A percentile compares a stretch with the other conserved stretches of the same genome.
phyloP scores from a whole-genome alignment of 2,797 vertebrate species.

The Atherinosoma microstoma region DNA sequence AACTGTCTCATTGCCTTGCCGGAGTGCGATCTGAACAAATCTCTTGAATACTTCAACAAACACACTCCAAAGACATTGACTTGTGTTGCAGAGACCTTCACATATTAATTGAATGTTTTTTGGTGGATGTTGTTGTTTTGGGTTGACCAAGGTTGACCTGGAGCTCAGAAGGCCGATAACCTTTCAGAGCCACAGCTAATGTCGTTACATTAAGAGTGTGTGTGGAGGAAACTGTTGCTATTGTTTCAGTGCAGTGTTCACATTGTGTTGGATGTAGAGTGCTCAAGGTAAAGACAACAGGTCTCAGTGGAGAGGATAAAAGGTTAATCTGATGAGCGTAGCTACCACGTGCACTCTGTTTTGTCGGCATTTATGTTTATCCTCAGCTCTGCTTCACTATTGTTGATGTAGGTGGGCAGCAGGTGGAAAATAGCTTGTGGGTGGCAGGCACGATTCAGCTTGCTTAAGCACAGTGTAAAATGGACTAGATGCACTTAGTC shows the following conservation, averaged over 20 bases:
- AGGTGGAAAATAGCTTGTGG: slow-evolving; percentile 78
- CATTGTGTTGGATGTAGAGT: slow-evolving; percentile 39
- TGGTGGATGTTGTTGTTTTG: background rate
- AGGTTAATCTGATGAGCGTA: slow-evolving; percentile 71
- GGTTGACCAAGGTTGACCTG: slow-evolving; percentile 16
- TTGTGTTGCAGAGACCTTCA: slow-evolving; percentile 10
- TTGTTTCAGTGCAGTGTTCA: slow-evolving; percentile 51
- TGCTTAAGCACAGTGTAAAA: slow-evolving; percentile 55
- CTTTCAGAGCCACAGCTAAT: slow-evolving; percentile 12
- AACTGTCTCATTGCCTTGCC: background rate
- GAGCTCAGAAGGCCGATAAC: slow-evolving; percentile 9
- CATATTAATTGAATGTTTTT: slow-evolving; percentile 19
- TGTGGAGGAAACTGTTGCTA: slow-evolving; percentile 18
- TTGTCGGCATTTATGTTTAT: slow-evolving; percentile 74
- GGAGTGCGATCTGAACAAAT: background rate
- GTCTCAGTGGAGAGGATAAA: slow-evolving; percentile 64
- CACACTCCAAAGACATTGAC: background rate
- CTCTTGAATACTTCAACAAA: background rate
- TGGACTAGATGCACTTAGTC: slow-evolving; percentile 29
- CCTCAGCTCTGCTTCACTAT: slow-evolving; percentile 69
- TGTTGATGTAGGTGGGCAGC: slow-evolving; percentile 76
- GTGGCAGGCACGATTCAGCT: slow-evolving; percentile 71
- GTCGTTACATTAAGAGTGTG: slow-evolving; percentile 22
- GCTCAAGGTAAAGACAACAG: slow-evolving; percentile 59
- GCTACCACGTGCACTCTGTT: slow-evolving; percentile 66